A percentile compares a stretch with the other conserved stretches of the same genome.
phyloP scores from a whole-genome alignment of 2,888 invertebrate genomes.

The Ametastegia equiseti region DNA sequence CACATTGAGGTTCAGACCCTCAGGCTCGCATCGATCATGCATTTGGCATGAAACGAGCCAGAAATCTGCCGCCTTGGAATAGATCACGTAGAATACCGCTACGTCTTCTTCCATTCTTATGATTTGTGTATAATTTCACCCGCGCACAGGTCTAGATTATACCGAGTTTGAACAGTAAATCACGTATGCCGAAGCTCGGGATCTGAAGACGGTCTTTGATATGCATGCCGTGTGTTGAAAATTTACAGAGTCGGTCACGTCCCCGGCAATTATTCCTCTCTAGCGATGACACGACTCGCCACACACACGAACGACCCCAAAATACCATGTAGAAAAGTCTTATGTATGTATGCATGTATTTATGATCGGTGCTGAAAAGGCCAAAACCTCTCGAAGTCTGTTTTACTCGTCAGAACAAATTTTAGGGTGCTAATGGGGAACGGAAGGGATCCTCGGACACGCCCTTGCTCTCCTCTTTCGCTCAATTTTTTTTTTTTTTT shows the following conservation, averaged over 20 bases:
- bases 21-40: conserved; percentile 27
- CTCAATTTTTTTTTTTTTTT: background rate
- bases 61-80: conserved; percentile 47
- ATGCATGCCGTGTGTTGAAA: background rate
- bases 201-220: background rate
- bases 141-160: conserved; percentile 7
- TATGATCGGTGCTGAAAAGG: conserved; percentile 23
- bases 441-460: conserved; percentile 52
- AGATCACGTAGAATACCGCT: conserved; percentile 47
- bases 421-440: conserved; percentile 54
- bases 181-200: background rate
- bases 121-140: conserved; percentile 45
- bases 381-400: conserved; percentile 47
- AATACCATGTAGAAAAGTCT: too few species aligned
- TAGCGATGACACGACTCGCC: conserved; percentile 59
- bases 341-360: conserved; percentile 49
- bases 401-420: conserved; percentile 51
- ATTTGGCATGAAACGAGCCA: conserved; percentile 9
- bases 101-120: conserved; percentile 16
- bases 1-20: background rate
- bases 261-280: conserved; percentile 45
- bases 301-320: background rate
- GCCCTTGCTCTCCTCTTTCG: conserved; percentile 8
- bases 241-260: background rate
- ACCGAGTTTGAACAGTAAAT: background rate